Evolutionary conservation across 1,140 invertebrate species (phyloP), one percentile per base, ranked within the genome.

Genomic region (Aphelenchoides fujianensis): DNA sequence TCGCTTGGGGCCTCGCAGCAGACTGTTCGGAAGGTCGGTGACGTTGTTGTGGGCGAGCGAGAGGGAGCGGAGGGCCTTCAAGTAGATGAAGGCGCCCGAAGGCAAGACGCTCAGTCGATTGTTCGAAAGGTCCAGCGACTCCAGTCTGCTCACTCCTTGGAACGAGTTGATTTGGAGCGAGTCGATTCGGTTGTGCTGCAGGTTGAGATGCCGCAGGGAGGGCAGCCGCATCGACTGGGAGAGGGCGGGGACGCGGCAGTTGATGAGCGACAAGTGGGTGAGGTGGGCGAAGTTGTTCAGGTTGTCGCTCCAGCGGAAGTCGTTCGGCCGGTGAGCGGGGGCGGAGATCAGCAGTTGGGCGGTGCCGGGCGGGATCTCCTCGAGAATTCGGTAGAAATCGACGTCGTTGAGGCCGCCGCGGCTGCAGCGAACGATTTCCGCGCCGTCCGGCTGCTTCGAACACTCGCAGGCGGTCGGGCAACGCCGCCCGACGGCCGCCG

Each of bases 301-400:
- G 59, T 82, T 83, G 61, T 83, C 81, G 37, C 80, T 80, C 77
- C 81, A 83, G 68, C 76, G 68, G 37, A 81, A 79, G 37, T 69
- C 62, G 55, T 82, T 77, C 9, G 76, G 66, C 35, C 67, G 12
- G 3, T 9, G 37, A 2, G 48, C 1, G 23, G 82, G 71, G n/a
- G 72, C 82, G 35, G 68, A 34, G 31, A 82, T 83, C 57, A 79
- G 71, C 32, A 82, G 54, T 3, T 67, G 57, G 31, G 62, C 54
- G 19, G 82, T 63, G n/a, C 72, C 67, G 1, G 66, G 3, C 3
- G 82, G 79, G 34, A 84, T 41, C 27, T 59, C 59, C 54, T 79
- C 71, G 1, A 82, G 53, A 30, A 82, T 74, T 57, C 68, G 31
- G n/a, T 75, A 73, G 32, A 84, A 82, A 34, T 77, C 62, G 19